Percentiles rank a stretch among this genome's conserved stretches.
These are phyloP conservation scores for Brachionus asplanchnoidis DNA, from an alignment of 1,140 invertebrate species.

Conservation along the genomic window DNA sequence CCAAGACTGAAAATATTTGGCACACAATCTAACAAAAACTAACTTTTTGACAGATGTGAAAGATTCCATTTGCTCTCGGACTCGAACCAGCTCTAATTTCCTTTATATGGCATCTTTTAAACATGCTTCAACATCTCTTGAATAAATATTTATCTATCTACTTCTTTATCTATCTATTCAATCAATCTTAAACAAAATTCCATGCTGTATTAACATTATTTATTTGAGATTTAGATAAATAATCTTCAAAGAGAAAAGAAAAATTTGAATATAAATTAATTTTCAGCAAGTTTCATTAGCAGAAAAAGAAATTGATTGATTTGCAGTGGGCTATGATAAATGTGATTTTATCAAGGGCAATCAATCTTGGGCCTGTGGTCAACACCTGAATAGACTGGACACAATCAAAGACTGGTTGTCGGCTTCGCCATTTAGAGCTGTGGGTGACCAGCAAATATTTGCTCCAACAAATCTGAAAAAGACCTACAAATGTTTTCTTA, in stretches of 20 bases:
- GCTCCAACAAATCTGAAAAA: not conserved
- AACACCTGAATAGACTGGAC: not conserved
- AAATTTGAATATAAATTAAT: slow-evolving; percentile 28
- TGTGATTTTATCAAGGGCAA: not conserved
- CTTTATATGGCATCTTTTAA: not conserved
- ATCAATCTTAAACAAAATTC: not conserved
- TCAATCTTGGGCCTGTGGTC: not conserved
- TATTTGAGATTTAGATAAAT: not conserved
- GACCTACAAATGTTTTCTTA: slow-evolving; percentile 11
- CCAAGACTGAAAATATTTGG: not conserved
- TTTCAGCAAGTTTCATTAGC: not conserved
- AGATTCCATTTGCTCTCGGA: slow-evolving; percentile 1
- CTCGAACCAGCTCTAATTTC: not conserved
- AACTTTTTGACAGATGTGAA: slow-evolving; percentile 9
- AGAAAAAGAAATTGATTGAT: slow-evolving; percentile 1
- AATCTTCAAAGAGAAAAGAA: not conserved
- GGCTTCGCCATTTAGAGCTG: not conserved
- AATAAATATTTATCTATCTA: slow-evolving; percentile 7
- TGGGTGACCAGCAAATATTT: not conserved
- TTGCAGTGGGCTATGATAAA: not conserved
- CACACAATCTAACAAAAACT: not conserved
- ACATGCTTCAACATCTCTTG: too few relatives aligned
- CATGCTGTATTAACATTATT: slow-evolving; percentile 5
- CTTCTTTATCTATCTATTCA: not conserved
- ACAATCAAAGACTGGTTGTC: not conserved